A percentile compares a stretch with the other conserved stretches of the same genome.
Evolutionary conservation across 2,888 invertebrate genomes (phyloP).

Genomic region (Idaea aversata): DNA sequence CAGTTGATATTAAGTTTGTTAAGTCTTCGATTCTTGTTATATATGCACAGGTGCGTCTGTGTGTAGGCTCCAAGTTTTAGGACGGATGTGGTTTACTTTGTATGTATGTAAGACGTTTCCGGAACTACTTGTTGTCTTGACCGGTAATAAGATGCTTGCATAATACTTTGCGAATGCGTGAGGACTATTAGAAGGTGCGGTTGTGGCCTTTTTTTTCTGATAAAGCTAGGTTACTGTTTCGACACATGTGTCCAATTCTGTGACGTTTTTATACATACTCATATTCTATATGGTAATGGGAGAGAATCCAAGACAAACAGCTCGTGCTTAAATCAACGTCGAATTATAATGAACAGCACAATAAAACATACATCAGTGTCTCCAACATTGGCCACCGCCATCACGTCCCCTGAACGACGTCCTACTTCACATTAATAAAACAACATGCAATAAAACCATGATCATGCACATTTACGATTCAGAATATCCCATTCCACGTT

Average conservation of each 20-base stretch:
- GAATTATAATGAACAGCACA: background rate
- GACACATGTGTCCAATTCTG: no score
- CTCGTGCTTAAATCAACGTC: background rate
- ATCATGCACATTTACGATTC: slow-evolving; percentile 18
- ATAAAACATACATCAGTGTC: background rate
- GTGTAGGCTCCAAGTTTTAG: background rate
- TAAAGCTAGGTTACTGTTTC: no score
- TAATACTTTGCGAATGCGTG: background rate
- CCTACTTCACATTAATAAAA: background rate
- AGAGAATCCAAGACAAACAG: background rate
- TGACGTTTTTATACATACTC: no score
- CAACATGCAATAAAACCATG: background rate
- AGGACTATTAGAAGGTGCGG: no score
- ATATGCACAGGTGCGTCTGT: background rate
- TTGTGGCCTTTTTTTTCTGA: no score
- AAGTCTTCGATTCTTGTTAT: background rate
- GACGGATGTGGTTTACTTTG: background rate
- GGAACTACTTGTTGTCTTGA: background rate
- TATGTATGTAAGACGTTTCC: background rate
- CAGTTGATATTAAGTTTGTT: background rate
- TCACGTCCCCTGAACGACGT: background rate
- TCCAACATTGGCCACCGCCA: background rate
- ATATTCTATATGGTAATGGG: background rate
- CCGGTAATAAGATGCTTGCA: background rate
- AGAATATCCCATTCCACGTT: slow-evolving; percentile 34